Conservation (phyloP, 2,888 invertebrate genomes). For the Metopia argyrocephala region DNA sequence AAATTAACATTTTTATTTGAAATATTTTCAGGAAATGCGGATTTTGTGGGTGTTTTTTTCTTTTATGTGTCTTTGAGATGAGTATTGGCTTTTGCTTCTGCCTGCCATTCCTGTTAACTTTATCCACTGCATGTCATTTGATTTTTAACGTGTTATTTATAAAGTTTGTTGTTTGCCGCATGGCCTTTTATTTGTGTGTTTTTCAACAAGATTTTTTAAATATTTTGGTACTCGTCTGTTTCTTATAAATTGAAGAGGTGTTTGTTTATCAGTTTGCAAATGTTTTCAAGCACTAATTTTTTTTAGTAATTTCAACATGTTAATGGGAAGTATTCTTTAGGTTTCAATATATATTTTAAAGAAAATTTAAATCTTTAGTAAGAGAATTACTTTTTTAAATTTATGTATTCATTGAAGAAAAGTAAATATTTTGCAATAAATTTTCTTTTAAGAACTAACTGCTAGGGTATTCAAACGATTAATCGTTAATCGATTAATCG, state of each 20-base stretch:
- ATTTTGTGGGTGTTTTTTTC: slow-evolving; percentile 53
- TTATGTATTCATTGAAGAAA: too few relatives aligned
- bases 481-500: too few relatives aligned
- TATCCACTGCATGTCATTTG: slow-evolving; percentile 33
- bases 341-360: too few relatives aligned
- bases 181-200: not conserved
- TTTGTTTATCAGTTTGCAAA: not conserved
- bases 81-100: not conserved
- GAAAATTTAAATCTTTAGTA: too few relatives aligned
- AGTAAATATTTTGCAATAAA: too few relatives aligned
- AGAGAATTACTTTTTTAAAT: too few relatives aligned
- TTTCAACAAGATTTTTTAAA: not conserved
- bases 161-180: not conserved
- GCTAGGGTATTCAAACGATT: too few relatives aligned
- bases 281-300: too few relatives aligned
- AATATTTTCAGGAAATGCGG: slow-evolving; percentile 58
- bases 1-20: slow-evolving; percentile 59
- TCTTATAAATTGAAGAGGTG: not conserved
- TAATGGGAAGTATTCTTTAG: too few relatives aligned
- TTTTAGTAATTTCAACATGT: too few relatives aligned
- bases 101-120: slow-evolving; percentile 11
- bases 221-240: not conserved
- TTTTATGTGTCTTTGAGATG: not conserved
- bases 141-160: slow-evolving; percentile 8
- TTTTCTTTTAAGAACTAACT: too few relatives aligned